A percentile compares a stretch with the other conserved stretches of the same genome.
phyloP scores from a whole-genome alignment of 2,797 vertebrate genomes.

The Potorous gilbertii region DNA sequence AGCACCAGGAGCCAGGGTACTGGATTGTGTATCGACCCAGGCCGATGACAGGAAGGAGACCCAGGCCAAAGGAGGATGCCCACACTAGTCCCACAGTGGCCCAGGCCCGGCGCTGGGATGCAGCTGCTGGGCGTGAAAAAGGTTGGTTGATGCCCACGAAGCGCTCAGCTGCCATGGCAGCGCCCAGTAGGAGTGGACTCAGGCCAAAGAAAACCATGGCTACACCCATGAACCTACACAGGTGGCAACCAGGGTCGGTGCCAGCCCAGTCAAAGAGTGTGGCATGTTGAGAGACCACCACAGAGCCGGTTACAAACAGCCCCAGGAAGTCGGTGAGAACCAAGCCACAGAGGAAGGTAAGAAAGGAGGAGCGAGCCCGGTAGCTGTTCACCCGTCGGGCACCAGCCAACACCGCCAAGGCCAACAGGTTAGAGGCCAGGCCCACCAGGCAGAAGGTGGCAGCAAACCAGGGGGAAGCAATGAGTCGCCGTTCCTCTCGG shows the following conservation, averaged over 20 bases:
- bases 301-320: conserved; percentile 89
- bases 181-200: conserved; percentile 92
- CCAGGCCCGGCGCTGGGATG: conserved; percentile 87
- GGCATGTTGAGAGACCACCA: conserved; percentile 91
- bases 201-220: conserved; percentile 97
- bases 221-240: conserved; percentile 96
- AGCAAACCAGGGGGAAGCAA: conserved; percentile 89
- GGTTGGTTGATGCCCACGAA: conserved; percentile 94
- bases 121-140: conserved; percentile 87
- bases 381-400: conserved; percentile 85
- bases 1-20: conserved; percentile 96
- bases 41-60: conserved; percentile 89
- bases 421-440: conserved; percentile 93
- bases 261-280: conserved; percentile 87
- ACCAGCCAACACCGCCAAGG: conserved; percentile 89
- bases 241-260: conserved; percentile 90
- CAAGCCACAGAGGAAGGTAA: conserved; percentile 92
- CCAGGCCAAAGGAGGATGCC: conserved; percentile 87
- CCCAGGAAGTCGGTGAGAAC: conserved; percentile 96
- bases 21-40: conserved; percentile 93
- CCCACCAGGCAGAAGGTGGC: conserved; percentile 88
- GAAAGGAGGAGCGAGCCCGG: conserved; percentile 90
- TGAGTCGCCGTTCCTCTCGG: background rate
- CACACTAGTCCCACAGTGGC: conserved; percentile 89
- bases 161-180: conserved; percentile 93